These are phyloP conservation scores for Xiphophorus maculatus DNA, from an alignment of 2,113 vertebrate species.

Conservation along the genomic window DNA sequence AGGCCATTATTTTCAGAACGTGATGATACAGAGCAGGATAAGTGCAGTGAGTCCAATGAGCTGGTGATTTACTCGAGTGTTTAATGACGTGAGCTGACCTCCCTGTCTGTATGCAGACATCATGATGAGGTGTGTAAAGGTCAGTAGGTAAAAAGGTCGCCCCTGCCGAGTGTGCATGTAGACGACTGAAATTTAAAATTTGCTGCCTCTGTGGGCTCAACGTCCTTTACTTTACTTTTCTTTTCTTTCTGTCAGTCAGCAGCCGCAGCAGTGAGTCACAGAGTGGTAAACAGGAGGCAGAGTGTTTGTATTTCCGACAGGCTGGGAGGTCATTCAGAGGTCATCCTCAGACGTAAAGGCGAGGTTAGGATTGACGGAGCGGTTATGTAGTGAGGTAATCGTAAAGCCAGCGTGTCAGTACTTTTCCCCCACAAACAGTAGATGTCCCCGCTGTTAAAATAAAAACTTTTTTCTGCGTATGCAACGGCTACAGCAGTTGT, in stretches of 20 bases:
- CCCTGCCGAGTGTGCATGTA: conserved; percentile 28
- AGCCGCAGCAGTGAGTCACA: conserved; percentile 17
- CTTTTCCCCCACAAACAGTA: background rate
- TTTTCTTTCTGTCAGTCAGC: conserved; percentile 29
- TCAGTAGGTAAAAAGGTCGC: conserved; percentile 60
- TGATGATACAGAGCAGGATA: background rate
- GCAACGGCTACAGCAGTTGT: background rate
- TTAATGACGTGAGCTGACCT: conserved; percentile 52
- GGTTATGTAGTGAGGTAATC: background rate
- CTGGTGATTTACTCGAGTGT: conserved; percentile 53
- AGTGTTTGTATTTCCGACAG: background rate
- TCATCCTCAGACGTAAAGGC: background rate
- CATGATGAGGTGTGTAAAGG: conserved; percentile 64
- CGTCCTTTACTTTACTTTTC: conserved; percentile 14
- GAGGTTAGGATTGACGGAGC: background rate
- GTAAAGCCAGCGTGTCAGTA: background rate
- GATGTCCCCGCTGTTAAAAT: background rate
- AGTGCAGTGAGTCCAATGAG: conserved; percentile 24
- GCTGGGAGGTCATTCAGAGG: background rate
- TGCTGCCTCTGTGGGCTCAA: background rate
- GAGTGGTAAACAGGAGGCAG: conserved; percentile 24
- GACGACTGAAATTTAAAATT: conserved; percentile 27
- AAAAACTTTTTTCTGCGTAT: background rate
- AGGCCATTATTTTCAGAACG: no score
- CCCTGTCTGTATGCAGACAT: conserved; percentile 42